Evolutionary conservation across 1,140 invertebrate genomes (phyloP), one percentile per base, ranked within the genome.

Genomic region (Hyposmocoma kahamanoa): DNA sequence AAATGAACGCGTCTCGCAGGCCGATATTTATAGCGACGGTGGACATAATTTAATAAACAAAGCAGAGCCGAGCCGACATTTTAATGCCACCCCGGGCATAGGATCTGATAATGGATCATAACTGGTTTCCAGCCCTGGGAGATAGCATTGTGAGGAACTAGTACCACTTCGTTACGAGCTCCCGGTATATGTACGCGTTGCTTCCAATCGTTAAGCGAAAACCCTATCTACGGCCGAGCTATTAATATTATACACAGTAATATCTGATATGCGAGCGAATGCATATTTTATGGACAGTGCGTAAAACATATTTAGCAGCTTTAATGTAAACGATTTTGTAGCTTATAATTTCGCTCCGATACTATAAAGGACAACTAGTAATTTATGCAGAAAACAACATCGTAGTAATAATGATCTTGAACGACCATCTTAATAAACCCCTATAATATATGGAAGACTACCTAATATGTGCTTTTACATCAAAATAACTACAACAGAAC

Each of bases 31-130:
- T 78, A 72, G 72, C 59, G 53, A 51, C 59, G 62, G 58, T 72
- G 72, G 82, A 85, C 82, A 80, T 85, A 83, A 85, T 85, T 85
- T 85, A 85, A 85, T 85, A 85, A 85, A 85, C 82, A 85, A 85
- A 85, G 72, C 77, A 80, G 77, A 59, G 51, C 58, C 70, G 42
- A 64, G 67, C 66, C 62, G 75, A 81, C 75, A 56, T 72, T 84
- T 85, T 85, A 85, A 83, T 83, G 78, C 82, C 79, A 83, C 77
- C 78, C 72, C 67, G 59, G 71, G 68, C 72, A 72, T 72, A 70
- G 66, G 65, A 83, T 85, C 79, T 67, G 82, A 85, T 85, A 85
- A 72, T 75, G 70, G 59, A 64, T 75, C 74, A 76, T 79, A 85
- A 83, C 79, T 72, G 79, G 79, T 83, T 81, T 65, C 54, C 47